phyloP scores from a whole-genome alignment of 2,797 vertebrate species.

The Lophura swinhoii region DNA sequence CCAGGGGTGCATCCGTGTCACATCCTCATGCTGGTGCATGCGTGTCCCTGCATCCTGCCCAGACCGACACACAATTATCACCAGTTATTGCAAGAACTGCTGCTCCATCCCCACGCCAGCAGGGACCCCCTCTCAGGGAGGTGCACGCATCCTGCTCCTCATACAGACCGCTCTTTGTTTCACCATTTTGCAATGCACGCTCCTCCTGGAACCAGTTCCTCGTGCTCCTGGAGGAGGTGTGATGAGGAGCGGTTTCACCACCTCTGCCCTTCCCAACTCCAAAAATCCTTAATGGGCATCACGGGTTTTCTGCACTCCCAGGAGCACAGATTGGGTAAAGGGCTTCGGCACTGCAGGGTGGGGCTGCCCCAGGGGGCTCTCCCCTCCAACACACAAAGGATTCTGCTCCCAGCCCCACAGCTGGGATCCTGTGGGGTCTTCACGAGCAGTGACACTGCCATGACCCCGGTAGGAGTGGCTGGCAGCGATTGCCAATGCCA shows the following conservation, averaged over 20 bases:
- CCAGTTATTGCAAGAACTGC: neutral
- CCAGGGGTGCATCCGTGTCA: fast-evolving
- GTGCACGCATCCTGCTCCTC: fast-evolving
- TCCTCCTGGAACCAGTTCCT: neutral
- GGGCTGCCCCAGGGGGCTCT: neutral
- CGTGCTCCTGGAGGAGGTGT: neutral
- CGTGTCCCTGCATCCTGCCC: neutral
- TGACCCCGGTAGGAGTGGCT: fast-evolving
- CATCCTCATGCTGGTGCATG: neutral
- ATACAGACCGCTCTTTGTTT: neutral
- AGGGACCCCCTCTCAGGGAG: neutral
- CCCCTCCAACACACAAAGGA: fast-evolving
- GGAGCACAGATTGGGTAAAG: neutral
- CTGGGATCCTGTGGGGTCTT: neutral
- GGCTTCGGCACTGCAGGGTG: too few species aligned
- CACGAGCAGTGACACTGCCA: fast-evolving
- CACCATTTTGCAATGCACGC: neutral
- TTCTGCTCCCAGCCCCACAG: fast-evolving
- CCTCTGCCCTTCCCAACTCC: neutral
- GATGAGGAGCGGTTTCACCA: neutral
- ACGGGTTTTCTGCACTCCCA: neutral
- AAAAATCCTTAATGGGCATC: neutral
- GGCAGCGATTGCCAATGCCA: fast-evolving
- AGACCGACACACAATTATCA: neutral
- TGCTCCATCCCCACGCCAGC: neutral